Percentiles rank a stretch among this genome's conserved stretches.
Conservation (phyloP, 2,113 vertebrate species). For the Psilopsiagon aurifrons region DNA sequence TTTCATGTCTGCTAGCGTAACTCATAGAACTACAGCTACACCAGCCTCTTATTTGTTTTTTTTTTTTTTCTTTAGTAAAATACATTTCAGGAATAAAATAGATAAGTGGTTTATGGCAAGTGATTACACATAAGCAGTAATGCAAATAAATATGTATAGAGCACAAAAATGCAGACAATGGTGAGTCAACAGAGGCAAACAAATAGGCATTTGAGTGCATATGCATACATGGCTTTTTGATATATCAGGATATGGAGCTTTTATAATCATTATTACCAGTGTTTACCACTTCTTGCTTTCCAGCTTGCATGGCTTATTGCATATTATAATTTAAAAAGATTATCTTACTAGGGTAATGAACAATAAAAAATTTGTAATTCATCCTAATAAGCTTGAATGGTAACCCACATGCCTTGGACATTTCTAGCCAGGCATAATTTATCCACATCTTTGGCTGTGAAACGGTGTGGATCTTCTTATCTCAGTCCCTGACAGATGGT, state of each 20-base stretch:
- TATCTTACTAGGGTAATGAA: constrained; percentile 70
- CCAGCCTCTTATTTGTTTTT: background rate
- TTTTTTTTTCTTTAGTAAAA: background rate
- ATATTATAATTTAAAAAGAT: constrained; percentile 66
- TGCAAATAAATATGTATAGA: constrained; percentile 40
- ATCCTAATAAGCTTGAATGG: constrained; percentile 76
- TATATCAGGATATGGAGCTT: background rate
- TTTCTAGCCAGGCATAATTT: constrained; percentile 79
- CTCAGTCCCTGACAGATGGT: constrained; percentile 84
- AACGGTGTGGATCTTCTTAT: constrained; percentile 80
- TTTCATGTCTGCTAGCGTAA: constrained; percentile 17
- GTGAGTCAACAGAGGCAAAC: background rate
- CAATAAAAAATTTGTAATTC: constrained; percentile 71
- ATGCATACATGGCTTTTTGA: background rate
- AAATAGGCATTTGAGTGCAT: background rate
- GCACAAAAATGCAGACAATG: background rate
- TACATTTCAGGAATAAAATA: constrained; percentile 59
- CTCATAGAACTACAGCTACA: constrained; percentile 38
- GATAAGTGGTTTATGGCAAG: background rate
- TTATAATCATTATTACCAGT: constrained; percentile 1
- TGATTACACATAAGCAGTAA: constrained; percentile 54
- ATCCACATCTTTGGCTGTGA: constrained; percentile 78
- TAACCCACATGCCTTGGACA: constrained; percentile 72
- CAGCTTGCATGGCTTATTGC: constrained; percentile 27
- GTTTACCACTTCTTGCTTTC: constrained; percentile 45